These are phyloP conservation scores for Trichonephila clavata DNA, from an alignment of 1,140 invertebrate species.

Conservation along the genomic window DNA sequence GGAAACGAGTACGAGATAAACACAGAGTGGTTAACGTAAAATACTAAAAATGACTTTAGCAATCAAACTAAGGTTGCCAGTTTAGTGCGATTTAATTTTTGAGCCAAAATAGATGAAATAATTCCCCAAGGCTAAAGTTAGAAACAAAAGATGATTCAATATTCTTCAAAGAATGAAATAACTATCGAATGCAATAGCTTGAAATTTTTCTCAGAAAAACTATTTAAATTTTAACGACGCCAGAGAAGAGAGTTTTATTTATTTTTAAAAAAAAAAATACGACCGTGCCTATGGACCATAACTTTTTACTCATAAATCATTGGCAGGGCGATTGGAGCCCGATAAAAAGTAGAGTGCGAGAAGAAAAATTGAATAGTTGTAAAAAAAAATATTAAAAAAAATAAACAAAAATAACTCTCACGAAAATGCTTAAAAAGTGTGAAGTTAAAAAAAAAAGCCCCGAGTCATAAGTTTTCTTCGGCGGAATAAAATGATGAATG, in stretches of 20 bases:
- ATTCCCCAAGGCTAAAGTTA: not conserved
- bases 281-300: not conserved
- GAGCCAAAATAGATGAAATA: not conserved
- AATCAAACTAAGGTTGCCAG: no score
- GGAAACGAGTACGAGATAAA: no score
- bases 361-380: slow-evolving; percentile 40
- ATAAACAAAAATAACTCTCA: not conserved
- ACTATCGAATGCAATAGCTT: not conserved
- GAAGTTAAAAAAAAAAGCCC: not conserved
- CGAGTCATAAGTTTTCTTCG: not conserved
- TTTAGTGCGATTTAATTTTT: no score
- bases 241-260: slow-evolving; percentile 8
- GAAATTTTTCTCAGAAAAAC: slow-evolving; percentile 52
- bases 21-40: no score
- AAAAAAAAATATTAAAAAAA: slow-evolving; percentile 18
- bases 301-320: slow-evolving; percentile 52
- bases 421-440: slow-evolving; percentile 6
- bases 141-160: not conserved
- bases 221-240: slow-evolving; percentile 29
- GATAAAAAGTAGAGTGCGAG: slow-evolving; percentile 2
- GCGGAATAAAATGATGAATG: slow-evolving; percentile 35
- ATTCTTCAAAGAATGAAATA: slow-evolving; percentile 40
- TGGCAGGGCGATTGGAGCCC: not conserved
- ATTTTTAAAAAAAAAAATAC: not conserved
- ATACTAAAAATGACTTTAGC: no score